Conservation (phyloP, 2,113 vertebrate genomes). For the Panthera tigris region DNA sequence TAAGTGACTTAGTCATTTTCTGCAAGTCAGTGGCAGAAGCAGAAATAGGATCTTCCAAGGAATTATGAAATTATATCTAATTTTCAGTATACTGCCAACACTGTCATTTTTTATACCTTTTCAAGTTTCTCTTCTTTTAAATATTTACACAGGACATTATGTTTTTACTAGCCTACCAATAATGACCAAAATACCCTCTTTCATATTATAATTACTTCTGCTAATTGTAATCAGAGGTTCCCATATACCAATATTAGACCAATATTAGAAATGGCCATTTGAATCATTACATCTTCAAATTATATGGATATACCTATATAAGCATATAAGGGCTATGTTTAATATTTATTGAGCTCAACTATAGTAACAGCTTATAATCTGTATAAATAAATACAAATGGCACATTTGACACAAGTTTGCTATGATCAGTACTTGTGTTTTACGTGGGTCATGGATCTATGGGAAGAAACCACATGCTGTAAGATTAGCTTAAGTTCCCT, state of each 20-base stretch:
- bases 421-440: neutral
- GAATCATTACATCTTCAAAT: neutral
- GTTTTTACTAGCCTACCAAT: neutral
- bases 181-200: neutral
- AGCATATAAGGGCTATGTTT: neutral
- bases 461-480: neutral
- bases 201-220: neutral
- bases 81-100: neutral
- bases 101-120: neutral
- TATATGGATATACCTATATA: neutral
- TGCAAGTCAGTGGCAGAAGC: neutral
- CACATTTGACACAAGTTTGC: neutral
- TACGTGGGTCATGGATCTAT: neutral
- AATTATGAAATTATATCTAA: neutral
- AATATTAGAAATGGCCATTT: neutral
- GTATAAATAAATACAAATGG: conserved; percentile 5
- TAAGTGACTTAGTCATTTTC: conserved; percentile 32
- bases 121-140: neutral
- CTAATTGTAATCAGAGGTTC: neutral
- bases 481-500: neutral
- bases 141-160: neutral
- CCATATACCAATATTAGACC: neutral
- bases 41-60: conserved; percentile 13
- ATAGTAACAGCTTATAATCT: neutral
- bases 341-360: conserved; percentile 18